Evolutionary conservation across 1,140 invertebrate genomes (phyloP).

Genomic region (Solen grandis): DNA sequence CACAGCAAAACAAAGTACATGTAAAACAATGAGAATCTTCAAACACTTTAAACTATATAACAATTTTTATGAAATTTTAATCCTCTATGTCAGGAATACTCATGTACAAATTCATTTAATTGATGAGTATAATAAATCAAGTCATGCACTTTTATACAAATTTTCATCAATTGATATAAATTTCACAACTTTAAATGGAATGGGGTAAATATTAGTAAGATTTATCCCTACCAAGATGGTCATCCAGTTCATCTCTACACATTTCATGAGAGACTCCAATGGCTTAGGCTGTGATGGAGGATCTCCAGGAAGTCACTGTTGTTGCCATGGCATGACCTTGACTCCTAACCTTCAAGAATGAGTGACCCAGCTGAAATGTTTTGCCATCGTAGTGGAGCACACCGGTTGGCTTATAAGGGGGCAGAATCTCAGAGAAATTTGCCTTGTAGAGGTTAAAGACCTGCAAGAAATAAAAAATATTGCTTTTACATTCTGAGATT

Average conservation of each 20-base stretch:
- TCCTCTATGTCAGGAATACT: too few relatives aligned
- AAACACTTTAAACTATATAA: too few relatives aligned
- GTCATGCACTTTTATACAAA: too few relatives aligned
- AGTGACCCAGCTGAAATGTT: conserved; percentile 79
- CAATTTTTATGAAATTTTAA: too few relatives aligned
- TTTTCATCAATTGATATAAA: too few relatives aligned
- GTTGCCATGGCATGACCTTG: conserved; percentile 34
- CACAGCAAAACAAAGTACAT: too few relatives aligned
- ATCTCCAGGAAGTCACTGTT: conserved; percentile 54
- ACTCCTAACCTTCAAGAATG: conserved; percentile 73
- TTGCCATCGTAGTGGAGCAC: conserved; percentile 63
- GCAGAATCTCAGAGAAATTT: conserved; percentile 82
- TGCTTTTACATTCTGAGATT: too few relatives aligned
- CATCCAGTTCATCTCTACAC: conserved; percentile 95
- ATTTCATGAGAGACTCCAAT: conserved; percentile 89
- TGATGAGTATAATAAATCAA: too few relatives aligned
- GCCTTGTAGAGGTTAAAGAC: conserved; percentile 84
- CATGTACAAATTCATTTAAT: too few relatives aligned
- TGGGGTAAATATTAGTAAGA: too few relatives aligned
- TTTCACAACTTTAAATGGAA: too few relatives aligned
- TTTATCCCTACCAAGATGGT: conserved; percentile 92
- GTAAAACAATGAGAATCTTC: too few relatives aligned
- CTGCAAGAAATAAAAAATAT: conserved; percentile 75
- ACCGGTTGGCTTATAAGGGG: conserved; percentile 57
- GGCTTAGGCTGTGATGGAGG: conserved; percentile 75